Base-by-base conservation (phyloP, 2,113 vertebrate genomes). In the Phalacrocorax pelagicus region DNA sequence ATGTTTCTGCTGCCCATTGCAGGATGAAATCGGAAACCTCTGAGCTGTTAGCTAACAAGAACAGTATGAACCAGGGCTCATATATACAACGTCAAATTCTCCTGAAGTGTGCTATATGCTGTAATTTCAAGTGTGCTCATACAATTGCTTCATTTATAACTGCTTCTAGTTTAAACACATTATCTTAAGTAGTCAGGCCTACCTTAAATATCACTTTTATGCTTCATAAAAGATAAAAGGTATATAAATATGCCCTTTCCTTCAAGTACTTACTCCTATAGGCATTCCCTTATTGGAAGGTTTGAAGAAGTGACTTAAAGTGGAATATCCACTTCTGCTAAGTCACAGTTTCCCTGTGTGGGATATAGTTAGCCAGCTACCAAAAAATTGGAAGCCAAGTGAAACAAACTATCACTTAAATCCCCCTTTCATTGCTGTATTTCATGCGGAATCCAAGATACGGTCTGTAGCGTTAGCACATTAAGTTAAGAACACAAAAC, bases 111-210 rank as follows among this genome's bases (percentile, higher is more conserved):
- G 18, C 63, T 83, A 1, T 52, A 13, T 30, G 36, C 74, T 79
- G 75, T 65, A 38, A 62, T 86, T 92, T 62, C 86, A 40, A 57
- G 63, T 46, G 65, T 70, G 44, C 59, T 70, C 6, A 0, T 36
- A 94, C 82, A 92, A 54, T 83, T 75, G 36, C 58, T 94, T 88
- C 42, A 77, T 83, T 95, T 95, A 88, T 83, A 88, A 61, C 82
- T 75, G 40, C 57, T 65, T 58, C 21, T 5, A 54, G 49, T 83
- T 94, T 57, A 86, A 82, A 73, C 32, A 61, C 47, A 10, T 81
- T 47, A 44, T 93, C 74, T 78, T 52, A 47, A 90, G 65, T 61
- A 61, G 65, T 69, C 58, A 57, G 69, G 36, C 59, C 49, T 69
- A 12, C 72, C 88, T 80, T 59, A 89, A 90, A 46, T 88, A 83